Conservation (phyloP, 2,888 invertebrate genomes). For the Cataglyphis altisquamis region DNA sequence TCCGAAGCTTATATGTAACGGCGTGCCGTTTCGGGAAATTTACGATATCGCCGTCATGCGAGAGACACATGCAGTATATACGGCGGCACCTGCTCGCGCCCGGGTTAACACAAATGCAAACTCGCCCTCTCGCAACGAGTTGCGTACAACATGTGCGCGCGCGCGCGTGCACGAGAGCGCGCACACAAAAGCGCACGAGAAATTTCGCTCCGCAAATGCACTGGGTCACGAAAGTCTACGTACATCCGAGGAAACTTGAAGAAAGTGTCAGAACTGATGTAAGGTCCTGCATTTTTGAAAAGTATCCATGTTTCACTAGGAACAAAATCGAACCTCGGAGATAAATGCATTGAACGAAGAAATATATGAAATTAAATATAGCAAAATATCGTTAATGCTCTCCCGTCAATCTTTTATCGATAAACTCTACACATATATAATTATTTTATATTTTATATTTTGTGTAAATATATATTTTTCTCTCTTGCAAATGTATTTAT, state of each 20-base stretch:
- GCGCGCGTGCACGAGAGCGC: slow-evolving; percentile 3
- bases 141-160: slow-evolving; percentile 53
- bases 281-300: background rate
- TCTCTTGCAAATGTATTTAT: background rate
- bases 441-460: slow-evolving; percentile 13
- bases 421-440: background rate
- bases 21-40: slow-evolving; percentile 57
- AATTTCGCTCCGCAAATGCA: slow-evolving; percentile 42
- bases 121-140: slow-evolving; percentile 55
- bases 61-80: slow-evolving; percentile 38
- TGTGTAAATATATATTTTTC: slow-evolving; percentile 19
- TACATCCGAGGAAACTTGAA: slow-evolving; percentile 17
- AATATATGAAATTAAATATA: slow-evolving; percentile 25
- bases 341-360: background rate
- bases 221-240: slow-evolving; percentile 42
- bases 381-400: slow-evolving; percentile 1
- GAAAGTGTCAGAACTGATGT: slow-evolving; percentile 35
- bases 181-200: slow-evolving; percentile 48
- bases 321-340: background rate
- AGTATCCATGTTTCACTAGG: background rate
- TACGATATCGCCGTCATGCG: slow-evolving; percentile 34
- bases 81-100: slow-evolving; percentile 53
- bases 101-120: slow-evolving; percentile 56
- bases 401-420: background rate
- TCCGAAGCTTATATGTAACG: slow-evolving; percentile 58